These are phyloP conservation scores for Drepana falcataria DNA, from an alignment of 2,888 invertebrate genomes.

Conservation along the genomic window DNA sequence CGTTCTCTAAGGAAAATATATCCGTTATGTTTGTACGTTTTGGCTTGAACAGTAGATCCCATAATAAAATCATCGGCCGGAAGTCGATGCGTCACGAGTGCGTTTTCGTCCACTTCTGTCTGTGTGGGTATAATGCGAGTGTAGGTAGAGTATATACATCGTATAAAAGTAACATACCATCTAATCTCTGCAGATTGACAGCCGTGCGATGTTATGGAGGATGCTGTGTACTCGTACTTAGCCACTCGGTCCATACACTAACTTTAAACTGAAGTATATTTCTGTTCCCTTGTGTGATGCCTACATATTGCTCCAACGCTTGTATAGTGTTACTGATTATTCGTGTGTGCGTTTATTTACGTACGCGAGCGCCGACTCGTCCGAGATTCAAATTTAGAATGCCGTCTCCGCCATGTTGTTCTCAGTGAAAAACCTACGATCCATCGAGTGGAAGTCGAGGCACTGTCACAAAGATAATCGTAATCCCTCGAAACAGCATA, in stretches of 20 bases:
- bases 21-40: conserved; percentile 30
- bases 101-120: conserved; percentile 66
- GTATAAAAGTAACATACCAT: conserved; percentile 33
- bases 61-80: conserved; percentile 74
- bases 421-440: conserved; percentile 74
- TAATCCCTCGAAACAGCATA: conserved; percentile 5
- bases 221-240: conserved; percentile 2
- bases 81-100: conserved; percentile 73
- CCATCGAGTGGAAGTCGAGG: conserved; percentile 56
- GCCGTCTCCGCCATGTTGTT: conserved; percentile 78
- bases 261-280: conserved; percentile 28
- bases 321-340: conserved; percentile 75
- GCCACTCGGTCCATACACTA: conserved; percentile 16
- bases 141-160: conserved; percentile 25
- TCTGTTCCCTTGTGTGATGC: conserved; percentile 32
- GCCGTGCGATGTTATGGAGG: conserved; percentile 13
- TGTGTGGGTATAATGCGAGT: conserved; percentile 55
- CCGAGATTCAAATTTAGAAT: conserved; percentile 79
- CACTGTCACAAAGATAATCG: conserved; percentile 46
- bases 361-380: conserved; percentile 79
- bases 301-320: conserved; percentile 52
- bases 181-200: conserved; percentile 29
- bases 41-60: conserved; percentile 59
- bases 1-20: conserved; percentile 15
- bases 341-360: conserved; percentile 79